Conservation (phyloP, 2,888 invertebrate species). For the Leucoptera coffeella region DNA sequence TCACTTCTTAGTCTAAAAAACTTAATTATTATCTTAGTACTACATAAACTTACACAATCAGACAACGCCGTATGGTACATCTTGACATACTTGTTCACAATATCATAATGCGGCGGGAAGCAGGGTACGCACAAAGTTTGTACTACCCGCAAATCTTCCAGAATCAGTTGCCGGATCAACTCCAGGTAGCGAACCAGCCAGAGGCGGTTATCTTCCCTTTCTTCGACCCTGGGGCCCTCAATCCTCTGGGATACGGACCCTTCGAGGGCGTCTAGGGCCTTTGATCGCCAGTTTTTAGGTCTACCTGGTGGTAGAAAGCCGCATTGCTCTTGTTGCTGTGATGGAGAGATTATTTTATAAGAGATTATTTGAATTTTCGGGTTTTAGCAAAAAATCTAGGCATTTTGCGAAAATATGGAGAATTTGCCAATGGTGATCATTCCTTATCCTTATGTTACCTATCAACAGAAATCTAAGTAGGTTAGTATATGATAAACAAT, state of each 20-base stretch:
- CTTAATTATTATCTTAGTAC: too few species aligned
- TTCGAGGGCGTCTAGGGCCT: slow-evolving; percentile 77
- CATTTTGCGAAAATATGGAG: too few species aligned
- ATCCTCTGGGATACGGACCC: slow-evolving; percentile 77
- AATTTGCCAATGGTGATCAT: too few species aligned
- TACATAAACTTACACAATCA: slow-evolving; percentile 56
- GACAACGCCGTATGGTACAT: slow-evolving; percentile 92
- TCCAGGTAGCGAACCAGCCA: slow-evolving; percentile 96
- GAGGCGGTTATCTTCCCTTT: slow-evolving; percentile 83
- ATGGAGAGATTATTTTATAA: too few species aligned
- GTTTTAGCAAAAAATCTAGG: too few species aligned
- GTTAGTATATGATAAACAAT: too few species aligned
- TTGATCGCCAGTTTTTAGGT: slow-evolving; percentile 86
- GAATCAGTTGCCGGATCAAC: slow-evolving; percentile 74
- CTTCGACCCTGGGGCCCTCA: slow-evolving; percentile 93
- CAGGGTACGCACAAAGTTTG: slow-evolving; percentile 87
- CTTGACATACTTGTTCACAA: slow-evolving; percentile 82
- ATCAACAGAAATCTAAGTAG: too few species aligned
- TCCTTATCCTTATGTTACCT: too few species aligned
- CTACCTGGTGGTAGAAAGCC: slow-evolving; percentile 92
- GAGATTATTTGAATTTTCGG: too few species aligned
- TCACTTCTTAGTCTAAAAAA: not conserved
- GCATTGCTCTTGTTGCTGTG: slow-evolving; percentile 66
- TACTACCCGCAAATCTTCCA: slow-evolving; percentile 87
- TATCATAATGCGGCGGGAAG: slow-evolving; percentile 93